Base-by-base conservation (phyloP, 1,140 invertebrate species). In the Polypedilum vanderplanki region DNA sequence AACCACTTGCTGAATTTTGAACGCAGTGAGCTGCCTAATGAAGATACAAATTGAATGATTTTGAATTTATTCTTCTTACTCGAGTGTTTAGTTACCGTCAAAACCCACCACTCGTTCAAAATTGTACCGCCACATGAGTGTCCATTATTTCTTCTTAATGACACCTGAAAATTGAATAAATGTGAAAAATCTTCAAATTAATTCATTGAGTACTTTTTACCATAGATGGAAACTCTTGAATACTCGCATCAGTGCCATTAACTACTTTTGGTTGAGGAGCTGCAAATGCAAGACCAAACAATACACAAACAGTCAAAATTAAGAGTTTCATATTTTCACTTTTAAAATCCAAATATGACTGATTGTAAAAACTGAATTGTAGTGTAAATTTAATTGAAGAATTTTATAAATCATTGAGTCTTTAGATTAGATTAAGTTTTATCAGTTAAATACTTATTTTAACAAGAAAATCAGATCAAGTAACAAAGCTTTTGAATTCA, bases 91-190 rank as follows among this genome's bases (percentile, higher is more conserved):
- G 4, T 57, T 57, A 57, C 46, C 15, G 81, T 82, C 12, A 82
- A 41, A 2, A 78, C 77, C 81, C 81, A 82, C n/a, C 73, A 65
- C 0, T 78, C n/a, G 75, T 82, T 81, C 0, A 83, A 41, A 8
- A 83, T 74, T 1, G 81, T 79, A 15, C 76, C 81, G 1, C 82
- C 82, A 73, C 82, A 83, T 2, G 78, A 79, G 41, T 83, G 82
- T 17, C 41, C 73, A 73, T 67, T 10, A 22, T 40, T 73, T 20
- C 10, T 40, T 0, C 75, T 46, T 24, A 78, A 22, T 0, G 77
- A 78, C 18, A 78, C 77, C 78, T 76, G 24, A 41, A 73, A 76
- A 70, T 40, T 40, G 15, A 76, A 24, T 3, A n/a, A n/a, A 5
- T 74, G 76, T 33, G 24, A 33, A 1, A 33, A 33, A 33, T 33